These are phyloP conservation scores for Onychostruthus taczanowskii DNA, from an alignment of 2,113 vertebrate species.

Conservation along the genomic window DNA sequence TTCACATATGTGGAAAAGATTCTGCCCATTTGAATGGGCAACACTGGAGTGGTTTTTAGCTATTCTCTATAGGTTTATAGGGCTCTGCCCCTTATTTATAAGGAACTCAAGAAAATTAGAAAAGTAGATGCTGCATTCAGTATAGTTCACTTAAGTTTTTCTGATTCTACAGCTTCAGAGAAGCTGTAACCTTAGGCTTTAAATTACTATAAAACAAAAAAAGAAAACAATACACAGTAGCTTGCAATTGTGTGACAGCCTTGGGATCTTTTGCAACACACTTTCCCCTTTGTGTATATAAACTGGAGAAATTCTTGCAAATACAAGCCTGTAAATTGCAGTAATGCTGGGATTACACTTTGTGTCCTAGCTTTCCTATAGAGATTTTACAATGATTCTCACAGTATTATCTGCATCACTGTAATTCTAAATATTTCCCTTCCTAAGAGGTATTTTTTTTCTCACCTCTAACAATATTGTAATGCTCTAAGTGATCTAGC, in stretches of 20 bases:
- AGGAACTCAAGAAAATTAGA: neutral
- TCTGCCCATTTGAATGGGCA: neutral
- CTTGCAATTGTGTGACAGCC: neutral
- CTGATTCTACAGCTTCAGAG: neutral
- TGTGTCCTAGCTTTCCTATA: neutral
- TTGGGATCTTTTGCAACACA: neutral
- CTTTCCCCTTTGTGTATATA: neutral
- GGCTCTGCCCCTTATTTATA: neutral
- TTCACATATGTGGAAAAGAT: neutral
- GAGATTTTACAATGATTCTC: neutral
- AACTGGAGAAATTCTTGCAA: neutral
- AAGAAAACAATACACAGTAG: rapidly evolving
- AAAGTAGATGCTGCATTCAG: neutral
- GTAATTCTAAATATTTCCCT: neutral
- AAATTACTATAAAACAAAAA: neutral
- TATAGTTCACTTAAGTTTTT: neutral
- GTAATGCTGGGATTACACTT: neutral
- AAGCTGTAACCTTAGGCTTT: neutral
- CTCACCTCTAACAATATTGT: neutral
- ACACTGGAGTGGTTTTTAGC: neutral
- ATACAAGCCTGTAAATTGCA: neutral
- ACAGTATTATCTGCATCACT: neutral
- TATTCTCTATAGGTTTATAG: neutral
- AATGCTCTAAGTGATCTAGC: neutral
- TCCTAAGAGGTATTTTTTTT: neutral